These are phyloP conservation scores for Ormyrus nitidulus DNA, from an alignment of 2,888 invertebrate species.

Conservation along the genomic window DNA sequence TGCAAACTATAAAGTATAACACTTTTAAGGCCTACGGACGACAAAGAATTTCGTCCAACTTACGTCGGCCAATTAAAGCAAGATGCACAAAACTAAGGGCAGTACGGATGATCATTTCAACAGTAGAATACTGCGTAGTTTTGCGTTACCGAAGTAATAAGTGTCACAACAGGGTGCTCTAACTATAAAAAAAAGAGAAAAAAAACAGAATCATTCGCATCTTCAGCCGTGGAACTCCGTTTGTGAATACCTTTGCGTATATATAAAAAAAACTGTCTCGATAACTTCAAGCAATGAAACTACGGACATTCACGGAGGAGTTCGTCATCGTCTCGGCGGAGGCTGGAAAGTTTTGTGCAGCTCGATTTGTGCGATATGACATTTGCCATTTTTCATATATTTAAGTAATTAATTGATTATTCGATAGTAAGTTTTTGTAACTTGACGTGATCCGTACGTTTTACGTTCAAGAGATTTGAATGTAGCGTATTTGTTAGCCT, in stretches of 20 bases:
- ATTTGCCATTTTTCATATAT: conserved; percentile 17
- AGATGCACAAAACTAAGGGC: conserved; percentile 27
- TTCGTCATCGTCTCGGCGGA: too few species aligned
- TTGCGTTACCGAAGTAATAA: conserved; percentile 23
- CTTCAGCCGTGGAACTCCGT: background rate
- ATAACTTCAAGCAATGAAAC: background rate
- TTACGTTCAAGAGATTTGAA: conserved; percentile 44
- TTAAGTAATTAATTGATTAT: conserved; percentile 7
- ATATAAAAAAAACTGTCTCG: background rate
- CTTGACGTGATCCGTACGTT: conserved; percentile 38
- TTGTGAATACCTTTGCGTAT: background rate
- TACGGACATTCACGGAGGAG: too few species aligned
- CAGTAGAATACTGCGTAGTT: conserved; percentile 2
- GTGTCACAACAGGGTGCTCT: conserved; percentile 42
- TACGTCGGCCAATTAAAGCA: conserved; percentile 17
- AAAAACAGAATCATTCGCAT: background rate
- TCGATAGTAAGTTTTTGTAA: conserved; percentile 31
- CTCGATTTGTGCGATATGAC: background rate
- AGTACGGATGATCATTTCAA: conserved; percentile 17
- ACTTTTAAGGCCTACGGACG: conserved; percentile 30
- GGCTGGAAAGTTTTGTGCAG: conserved; percentile 22
- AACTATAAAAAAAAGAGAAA: background rate
- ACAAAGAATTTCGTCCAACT: conserved; percentile 8
- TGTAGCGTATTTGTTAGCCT: conserved; percentile 47
- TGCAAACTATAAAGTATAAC: conserved; percentile 1